phyloP scores from a whole-genome alignment of 1,140 invertebrate genomes.

The Eueides isabella region DNA sequence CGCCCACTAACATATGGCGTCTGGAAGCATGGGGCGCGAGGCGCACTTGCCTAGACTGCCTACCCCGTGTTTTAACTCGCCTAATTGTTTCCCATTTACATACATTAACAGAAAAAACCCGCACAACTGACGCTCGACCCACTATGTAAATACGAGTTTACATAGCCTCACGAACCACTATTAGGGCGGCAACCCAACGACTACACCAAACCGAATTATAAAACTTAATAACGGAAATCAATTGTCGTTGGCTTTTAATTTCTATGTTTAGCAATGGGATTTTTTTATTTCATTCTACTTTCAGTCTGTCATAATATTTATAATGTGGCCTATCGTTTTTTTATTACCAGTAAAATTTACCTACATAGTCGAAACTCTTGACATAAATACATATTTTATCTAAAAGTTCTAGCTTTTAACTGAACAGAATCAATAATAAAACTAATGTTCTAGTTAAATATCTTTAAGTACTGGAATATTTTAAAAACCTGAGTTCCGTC shows the following conservation, averaged over 20 bases:
- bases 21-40: constrained; percentile 65
- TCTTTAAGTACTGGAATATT: background rate
- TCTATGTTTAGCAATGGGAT: constrained; percentile 22
- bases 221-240: constrained; percentile 73
- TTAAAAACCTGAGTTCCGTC: background rate
- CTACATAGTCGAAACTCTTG: background rate
- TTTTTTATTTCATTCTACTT: background rate
- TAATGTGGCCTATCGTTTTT: background rate
- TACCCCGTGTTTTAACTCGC: constrained; percentile 80
- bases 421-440: background rate
- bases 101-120: constrained; percentile 75
- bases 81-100: constrained; percentile 82
- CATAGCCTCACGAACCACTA: constrained; percentile 56
- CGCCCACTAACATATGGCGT: constrained; percentile 73
- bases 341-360: no score
- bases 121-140: constrained; percentile 70
- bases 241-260: constrained; percentile 64
- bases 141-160: constrained; percentile 72
- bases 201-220: constrained; percentile 59
- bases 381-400: background rate
- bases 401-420: no score
- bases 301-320: background rate
- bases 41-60: constrained; percentile 75
- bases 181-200: constrained; percentile 55
- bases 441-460: no score